Evolutionary conservation across 2,113 vertebrate species (phyloP), one percentile per base, ranked within the genome.

Genomic region (Diphyllodes magnificus): DNA sequence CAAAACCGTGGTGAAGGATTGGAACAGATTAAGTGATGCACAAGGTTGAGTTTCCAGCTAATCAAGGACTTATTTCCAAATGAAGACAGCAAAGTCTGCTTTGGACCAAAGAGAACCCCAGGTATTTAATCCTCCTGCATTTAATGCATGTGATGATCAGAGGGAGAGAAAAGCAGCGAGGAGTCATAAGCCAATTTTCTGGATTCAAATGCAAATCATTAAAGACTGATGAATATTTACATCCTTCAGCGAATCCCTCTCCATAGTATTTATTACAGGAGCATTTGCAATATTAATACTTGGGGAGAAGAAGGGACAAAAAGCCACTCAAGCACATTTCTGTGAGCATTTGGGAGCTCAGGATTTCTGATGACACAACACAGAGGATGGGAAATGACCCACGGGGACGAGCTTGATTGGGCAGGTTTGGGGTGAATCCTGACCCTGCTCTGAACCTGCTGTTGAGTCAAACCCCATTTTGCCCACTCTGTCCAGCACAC

Each of bases 201-300:
- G 85, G 92, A 96, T 96, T 97, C 94, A 94, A 96, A 97, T 96
- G 92, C 90, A 96, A 96, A 96, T 92, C 92, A 81, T 88, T 88
- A 86, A 85, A 87, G 60, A 42, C 90, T 83, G 88, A 94, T 96
- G 88, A 96, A 96, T 96, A 97, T 96, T 96, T 95, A 96, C 80
- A 90, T 14, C 82, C 85, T 92, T 87, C 90, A 92, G 90, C 7
- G 6, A 88, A 82, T 71, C 82, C 76, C 24, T 90, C 68, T 90
- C 76, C 14, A 18, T 8, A 63, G 63, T 51, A 78, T 81, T 93
- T 94, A 94, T 86, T 93, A 90, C 54, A 81, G 82, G 35, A 90
- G 85, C 72, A 88, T 90, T 88, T 92, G 44, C 85, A 94, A 88
- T 64, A 90, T 54, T 86, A 88, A 77, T 31, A 47, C 68, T 90